These are phyloP conservation scores for Lacanobia oleracea DNA, from an alignment of 2,888 invertebrate species.

Conservation along the genomic window DNA sequence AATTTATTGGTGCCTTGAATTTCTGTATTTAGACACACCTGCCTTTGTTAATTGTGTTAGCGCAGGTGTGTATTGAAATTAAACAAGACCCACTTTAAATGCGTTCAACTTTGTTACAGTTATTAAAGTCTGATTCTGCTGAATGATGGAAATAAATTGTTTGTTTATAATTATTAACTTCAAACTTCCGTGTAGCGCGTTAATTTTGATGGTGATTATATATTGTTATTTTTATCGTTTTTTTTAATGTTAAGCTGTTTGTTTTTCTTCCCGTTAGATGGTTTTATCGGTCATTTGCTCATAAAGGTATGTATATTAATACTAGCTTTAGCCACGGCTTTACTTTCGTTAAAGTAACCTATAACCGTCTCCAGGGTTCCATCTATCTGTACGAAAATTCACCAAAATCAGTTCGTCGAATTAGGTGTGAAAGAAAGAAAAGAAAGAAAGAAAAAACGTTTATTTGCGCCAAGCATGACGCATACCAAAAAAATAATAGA, in stretches of 20 bases:
- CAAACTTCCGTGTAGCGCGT: conserved; percentile 55
- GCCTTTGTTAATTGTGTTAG: conserved; percentile 57
- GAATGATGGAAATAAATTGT: conserved; percentile 57
- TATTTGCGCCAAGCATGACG: too few species aligned
- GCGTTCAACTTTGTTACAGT: conserved; percentile 61
- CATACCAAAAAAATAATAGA: too few species aligned
- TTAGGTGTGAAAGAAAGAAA: too few species aligned
- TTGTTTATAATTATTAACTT: conserved; percentile 56
- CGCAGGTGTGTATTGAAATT: conserved; percentile 64
- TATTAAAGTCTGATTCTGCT: conserved; percentile 39
- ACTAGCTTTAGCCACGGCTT: background rate
- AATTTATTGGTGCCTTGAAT: conserved; percentile 47
- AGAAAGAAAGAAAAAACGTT: too few species aligned
- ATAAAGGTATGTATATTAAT: conserved; percentile 1
- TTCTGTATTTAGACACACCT: conserved; percentile 54
- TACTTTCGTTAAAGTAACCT: too few species aligned
- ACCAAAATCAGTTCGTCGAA: too few species aligned
- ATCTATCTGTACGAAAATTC: too few species aligned
- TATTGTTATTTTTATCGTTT: conserved; percentile 19
- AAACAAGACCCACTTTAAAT: conserved; percentile 58
- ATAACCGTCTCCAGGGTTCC: too few species aligned
- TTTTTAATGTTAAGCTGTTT: background rate
- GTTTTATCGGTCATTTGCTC: conserved; percentile 7
- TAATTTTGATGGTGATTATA: conserved; percentile 36
- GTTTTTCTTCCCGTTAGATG: conserved; percentile 22